These are phyloP conservation scores for Drosophila repleta DNA, from an alignment of 1,140 invertebrate genomes.

Conservation along the genomic window DNA sequence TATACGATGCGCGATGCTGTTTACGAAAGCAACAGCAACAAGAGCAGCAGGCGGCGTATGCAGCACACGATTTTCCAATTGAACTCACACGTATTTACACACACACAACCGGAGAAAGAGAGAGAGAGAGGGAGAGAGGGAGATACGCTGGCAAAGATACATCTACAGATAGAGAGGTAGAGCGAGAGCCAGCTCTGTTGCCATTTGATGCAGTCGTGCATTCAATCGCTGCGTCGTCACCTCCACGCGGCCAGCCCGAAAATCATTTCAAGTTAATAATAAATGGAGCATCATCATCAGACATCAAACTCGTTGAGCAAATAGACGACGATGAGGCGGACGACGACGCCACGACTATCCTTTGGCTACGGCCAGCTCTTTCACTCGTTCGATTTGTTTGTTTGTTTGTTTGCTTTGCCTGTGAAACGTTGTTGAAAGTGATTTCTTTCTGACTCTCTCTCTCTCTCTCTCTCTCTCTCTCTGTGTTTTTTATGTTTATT, in stretches of 20 bases:
- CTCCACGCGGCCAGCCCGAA: constrained; percentile 73
- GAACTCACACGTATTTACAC: constrained; percentile 79
- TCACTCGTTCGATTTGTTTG: constrained; percentile 3
- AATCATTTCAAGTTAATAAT: constrained; percentile 84
- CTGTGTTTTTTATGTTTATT: constrained; percentile 3
- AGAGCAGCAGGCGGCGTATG: constrained; percentile 66
- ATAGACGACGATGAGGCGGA: constrained; percentile 28
- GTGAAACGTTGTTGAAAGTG: constrained; percentile 54
- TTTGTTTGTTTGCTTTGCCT: constrained; percentile 70
- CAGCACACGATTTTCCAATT: constrained; percentile 84
- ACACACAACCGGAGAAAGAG: constrained; percentile 3
- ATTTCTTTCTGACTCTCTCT: constrained; percentile 52
- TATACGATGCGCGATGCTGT: constrained; percentile 35
- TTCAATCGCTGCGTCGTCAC: constrained; percentile 83
- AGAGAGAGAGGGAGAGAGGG: not conserved
- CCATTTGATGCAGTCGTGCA: constrained; percentile 82
- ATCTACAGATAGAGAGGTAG: constrained; percentile 22
- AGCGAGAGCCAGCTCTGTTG: constrained; percentile 43
- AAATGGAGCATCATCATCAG: constrained; percentile 82
- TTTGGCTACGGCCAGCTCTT: constrained; percentile 44
- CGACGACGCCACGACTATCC: constrained; percentile 44
- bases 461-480: constrained; percentile 13
- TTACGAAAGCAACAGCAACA: constrained; percentile 64
- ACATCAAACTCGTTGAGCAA: constrained; percentile 78
- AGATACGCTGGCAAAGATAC: constrained; percentile 9